Evolutionary conservation across 2,888 invertebrate genomes (phyloP).

Genomic region (Rhorus exstirpatorius): DNA sequence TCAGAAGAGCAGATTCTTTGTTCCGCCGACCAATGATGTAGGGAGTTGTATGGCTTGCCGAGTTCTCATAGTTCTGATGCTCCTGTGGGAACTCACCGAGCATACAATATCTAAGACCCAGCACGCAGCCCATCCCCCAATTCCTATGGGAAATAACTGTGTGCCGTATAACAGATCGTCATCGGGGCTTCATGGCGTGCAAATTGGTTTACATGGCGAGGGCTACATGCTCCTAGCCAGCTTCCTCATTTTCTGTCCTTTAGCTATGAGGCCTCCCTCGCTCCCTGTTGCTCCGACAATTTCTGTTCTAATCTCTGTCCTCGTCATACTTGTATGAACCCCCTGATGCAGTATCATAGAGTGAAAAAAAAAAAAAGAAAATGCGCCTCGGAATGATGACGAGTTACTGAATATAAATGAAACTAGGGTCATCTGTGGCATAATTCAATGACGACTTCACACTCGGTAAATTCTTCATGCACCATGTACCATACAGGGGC

Average conservation of each 20-base stretch:
- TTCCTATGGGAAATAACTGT: constrained; percentile 85
- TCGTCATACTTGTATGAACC: background rate
- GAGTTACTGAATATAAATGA: constrained; percentile 64
- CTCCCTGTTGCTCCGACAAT: constrained; percentile 35
- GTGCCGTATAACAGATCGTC: constrained; percentile 78
- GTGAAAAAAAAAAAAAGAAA: constrained; percentile 27
- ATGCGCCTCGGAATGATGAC: constrained; percentile 21
- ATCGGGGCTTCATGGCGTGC: constrained; percentile 82
- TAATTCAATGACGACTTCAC: constrained; percentile 66
- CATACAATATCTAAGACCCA: constrained; percentile 17
- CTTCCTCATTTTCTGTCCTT: constrained; percentile 63
- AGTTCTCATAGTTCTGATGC: constrained; percentile 79
- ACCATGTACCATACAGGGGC: background rate
- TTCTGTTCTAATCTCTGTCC: background rate
- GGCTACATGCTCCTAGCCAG: constrained; percentile 47
- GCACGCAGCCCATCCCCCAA: constrained; percentile 67
- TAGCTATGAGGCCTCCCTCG: constrained; percentile 24
- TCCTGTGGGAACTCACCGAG: constrained; percentile 81
- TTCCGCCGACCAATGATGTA: constrained; percentile 43
- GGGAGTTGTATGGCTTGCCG: constrained; percentile 46
- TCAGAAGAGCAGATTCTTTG: constrained; percentile 54
- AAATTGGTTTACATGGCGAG: constrained; percentile 84
- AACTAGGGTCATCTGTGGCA: constrained; percentile 38
- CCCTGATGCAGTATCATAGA: constrained; percentile 7
- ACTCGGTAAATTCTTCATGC: constrained; percentile 7